A percentile compares a stretch with the other conserved stretches of the same genome.
Evolutionary conservation across 2,797 vertebrate species (phyloP).

Genomic region (Microcaecilia unicolor): DNA sequence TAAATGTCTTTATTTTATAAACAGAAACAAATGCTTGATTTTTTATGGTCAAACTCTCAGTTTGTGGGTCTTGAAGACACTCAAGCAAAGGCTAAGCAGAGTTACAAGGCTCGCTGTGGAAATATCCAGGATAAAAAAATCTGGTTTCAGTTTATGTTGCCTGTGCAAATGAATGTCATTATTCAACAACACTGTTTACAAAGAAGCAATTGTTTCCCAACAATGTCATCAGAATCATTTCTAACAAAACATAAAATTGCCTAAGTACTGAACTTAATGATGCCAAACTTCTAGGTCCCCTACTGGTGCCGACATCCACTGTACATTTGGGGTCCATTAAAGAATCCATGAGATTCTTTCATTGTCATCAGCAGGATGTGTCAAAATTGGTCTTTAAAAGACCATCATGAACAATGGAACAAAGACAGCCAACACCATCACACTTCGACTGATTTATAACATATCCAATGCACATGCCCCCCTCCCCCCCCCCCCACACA

Average conservation of each 20-base stretch:
- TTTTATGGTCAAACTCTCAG: slow-evolving; percentile 15
- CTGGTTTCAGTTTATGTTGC: slow-evolving; percentile 21
- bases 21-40: slow-evolving; percentile 31
- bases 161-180: slow-evolving; percentile 32
- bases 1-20: too few species aligned
- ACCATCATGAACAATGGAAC: too few species aligned
- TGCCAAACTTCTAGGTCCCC: too few species aligned
- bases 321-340: too few species aligned
- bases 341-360: too few species aligned
- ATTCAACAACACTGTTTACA: slow-evolving; percentile 23
- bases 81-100: slow-evolving; percentile 15
- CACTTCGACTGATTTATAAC: too few species aligned
- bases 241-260: slow-evolving; percentile 9
- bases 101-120: slow-evolving; percentile 1
- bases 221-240: slow-evolving; percentile 12
- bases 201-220: slow-evolving; percentile 33
- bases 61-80: slow-evolving; percentile 8
- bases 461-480: too few species aligned
- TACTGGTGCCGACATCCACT: too few species aligned
- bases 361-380: too few species aligned
- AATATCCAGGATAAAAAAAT: slow-evolving; percentile 4
- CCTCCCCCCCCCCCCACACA: too few species aligned
- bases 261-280: slow-evolving; percentile 9
- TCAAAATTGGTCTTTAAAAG: too few species aligned
- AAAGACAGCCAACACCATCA: too few species aligned